Base-by-base conservation (phyloP, 1,140 invertebrate genomes). In the Euwallacea fornicatus region DNA sequence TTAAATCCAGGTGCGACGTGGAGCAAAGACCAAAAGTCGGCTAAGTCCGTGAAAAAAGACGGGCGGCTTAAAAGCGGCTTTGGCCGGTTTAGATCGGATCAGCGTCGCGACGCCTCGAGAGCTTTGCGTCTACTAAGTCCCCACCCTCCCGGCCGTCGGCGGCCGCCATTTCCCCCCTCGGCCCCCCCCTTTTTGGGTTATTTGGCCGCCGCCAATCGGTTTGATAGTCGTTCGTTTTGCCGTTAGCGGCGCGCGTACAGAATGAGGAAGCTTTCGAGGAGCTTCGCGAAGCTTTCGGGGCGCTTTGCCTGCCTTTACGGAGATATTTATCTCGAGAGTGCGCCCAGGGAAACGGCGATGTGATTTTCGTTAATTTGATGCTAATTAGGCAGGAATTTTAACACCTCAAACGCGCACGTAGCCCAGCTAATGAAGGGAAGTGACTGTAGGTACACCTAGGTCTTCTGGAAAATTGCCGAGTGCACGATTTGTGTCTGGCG, bases 21-120 rank as follows among this genome's bases (percentile, higher is more conserved):
- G 46, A 78, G 77, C 76, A 79, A 79, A 79, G 78, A 78, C 76
- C 74, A 79, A 79, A 79, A 79, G 76, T 79, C 78, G 74, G 69
- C 77, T 79, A 78, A 78, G 78, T 78, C 76, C 74, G 69, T 72
- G 76, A 78, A 79, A 80, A 80, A 80, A 80, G 78, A 73, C 76
- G 74, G 70, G 72, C 74, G 76, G 78, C 79, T 81, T 81, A 81
- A 79, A 81, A 81, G 75, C 78, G 76, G 78, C 78, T 81, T 81
- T 78, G 74, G 74, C 76, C 76, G 79, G 78, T 81, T 81, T 81
- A 81, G 77, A 73, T 69, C 78, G 79, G 79, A 81, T 81, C 77
- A 80, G 74, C 77, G 76, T 79, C 78, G 78, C 79, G 78, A 78
- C 79, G 76, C 73, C 76, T 71, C 77, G 78, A 79, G 76, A 79